Base-by-base conservation (phyloP, 2,797 vertebrate species). In the Liasis olivaceus region DNA sequence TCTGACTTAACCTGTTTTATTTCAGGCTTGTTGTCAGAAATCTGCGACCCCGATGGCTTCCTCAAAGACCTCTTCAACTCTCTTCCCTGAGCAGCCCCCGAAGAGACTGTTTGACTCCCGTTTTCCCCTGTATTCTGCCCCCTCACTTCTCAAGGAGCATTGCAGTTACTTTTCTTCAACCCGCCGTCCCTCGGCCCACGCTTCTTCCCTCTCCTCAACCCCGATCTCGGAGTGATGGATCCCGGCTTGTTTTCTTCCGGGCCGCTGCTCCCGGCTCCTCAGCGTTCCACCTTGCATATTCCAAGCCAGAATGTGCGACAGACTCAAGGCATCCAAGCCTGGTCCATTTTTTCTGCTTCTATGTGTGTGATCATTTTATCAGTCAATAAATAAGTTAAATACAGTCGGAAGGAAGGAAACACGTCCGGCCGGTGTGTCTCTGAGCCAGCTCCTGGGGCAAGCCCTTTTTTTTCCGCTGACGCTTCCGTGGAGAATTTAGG, bases 1-100 rank as follows among this genome's bases (percentile, higher is more conserved):
- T 20, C 72, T 77, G 36, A 77, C 8, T 77, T 77, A 22, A 11
- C 28, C 91, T 88, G 3, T 8, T 89, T 54, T 36, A 89, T 95
- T 95, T 7, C 96, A 99, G 99, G 99, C 95, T 99, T 99, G 89
- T 98, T 99, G 89, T 98, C 98, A 87, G 99, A 99, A 94, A 98
- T 99, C 97, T 98, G 95, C 1, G 98, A 99, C 88, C 98, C 99
- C 0, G 98, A 99, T 94, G 97, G 97, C 97, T 99, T 99, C 98
- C 98, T 99, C 95, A 98, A 98, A 97, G 99, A 99, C 94, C 98
- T 99, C 95, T 95, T 99, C 97, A 99, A 98, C 98, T 99, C 99
- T 97, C 97, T 99, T 96, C 99, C 99, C 97, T 99, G 98, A 99
- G 95, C 17, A 20, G 31, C 96, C 17, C 0, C 94, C 94, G 26